Conservation (phyloP, 2,888 invertebrate species). For the Thysanoteuthis rhombus region DNA sequence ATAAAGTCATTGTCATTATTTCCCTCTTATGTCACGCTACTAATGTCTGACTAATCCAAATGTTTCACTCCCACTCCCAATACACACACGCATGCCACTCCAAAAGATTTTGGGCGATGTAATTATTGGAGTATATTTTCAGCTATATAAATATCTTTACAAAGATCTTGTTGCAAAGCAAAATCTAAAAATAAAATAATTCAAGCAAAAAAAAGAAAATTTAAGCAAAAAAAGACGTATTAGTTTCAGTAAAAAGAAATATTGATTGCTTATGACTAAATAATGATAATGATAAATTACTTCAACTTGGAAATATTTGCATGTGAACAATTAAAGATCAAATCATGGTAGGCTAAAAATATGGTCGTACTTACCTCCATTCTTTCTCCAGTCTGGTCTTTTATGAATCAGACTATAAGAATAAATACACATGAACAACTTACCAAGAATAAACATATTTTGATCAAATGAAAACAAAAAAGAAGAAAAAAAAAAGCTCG, state of each 20-base stretch:
- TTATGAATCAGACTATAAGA: background rate
- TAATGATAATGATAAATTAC: background rate
- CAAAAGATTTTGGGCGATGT: background rate
- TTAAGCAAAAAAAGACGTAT: background rate
- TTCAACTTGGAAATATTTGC: background rate
- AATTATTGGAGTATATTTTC: slow-evolving; percentile 12
- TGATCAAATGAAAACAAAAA: background rate
- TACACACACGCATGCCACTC: background rate
- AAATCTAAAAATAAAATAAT: background rate
- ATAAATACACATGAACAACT: background rate
- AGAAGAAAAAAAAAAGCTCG: background rate
- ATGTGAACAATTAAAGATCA: background rate
- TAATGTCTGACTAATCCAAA: background rate
- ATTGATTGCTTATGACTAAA: background rate
- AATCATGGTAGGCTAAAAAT: slow-evolving; percentile 12
- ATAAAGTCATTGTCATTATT: too few relatives aligned
- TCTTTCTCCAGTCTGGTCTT: background rate
- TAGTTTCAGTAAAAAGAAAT: background rate
- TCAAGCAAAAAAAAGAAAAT: background rate
- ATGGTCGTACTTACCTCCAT: background rate
- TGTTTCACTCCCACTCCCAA: background rate
- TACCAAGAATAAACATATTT: background rate
- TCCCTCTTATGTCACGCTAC: too few relatives aligned
- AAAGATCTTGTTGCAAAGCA: background rate
- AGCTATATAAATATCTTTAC: background rate